A percentile compares a stretch with the other conserved stretches of the same genome.
Evolutionary conservation across 2,797 vertebrate genomes (phyloP).

Genomic region (Coregonus sp.): DNA sequence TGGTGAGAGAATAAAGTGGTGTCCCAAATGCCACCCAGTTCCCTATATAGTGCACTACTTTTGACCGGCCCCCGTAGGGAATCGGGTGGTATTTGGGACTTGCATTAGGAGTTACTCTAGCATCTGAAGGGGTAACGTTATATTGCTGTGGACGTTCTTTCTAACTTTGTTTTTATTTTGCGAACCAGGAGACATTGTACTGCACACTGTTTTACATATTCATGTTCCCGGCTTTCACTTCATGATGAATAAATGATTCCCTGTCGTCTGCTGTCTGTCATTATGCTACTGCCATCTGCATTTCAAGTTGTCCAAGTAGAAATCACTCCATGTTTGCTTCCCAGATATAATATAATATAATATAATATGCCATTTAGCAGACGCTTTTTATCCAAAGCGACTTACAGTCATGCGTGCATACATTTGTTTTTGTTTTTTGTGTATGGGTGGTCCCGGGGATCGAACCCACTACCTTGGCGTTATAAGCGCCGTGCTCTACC

Average conservation of each 20-base stretch:
- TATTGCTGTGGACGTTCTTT: conserved; percentile 63
- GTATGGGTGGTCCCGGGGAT: too few relatives aligned
- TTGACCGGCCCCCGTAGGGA: not conserved
- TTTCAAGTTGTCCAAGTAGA: not conserved
- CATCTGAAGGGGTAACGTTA: conserved; percentile 9
- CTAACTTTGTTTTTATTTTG: conserved; percentile 51
- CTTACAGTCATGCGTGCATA: too few relatives aligned
- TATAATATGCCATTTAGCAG: too few relatives aligned
- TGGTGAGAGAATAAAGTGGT: conserved; percentile 38
- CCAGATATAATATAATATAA: too few relatives aligned
- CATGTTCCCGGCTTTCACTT: conserved; percentile 66
- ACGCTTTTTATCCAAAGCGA: too few relatives aligned
- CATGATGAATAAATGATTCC: conserved; percentile 62
- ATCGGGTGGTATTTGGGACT: not conserved
- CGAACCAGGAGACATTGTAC: conserved; percentile 58
- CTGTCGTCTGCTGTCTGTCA: not conserved
- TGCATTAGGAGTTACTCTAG: conserved; percentile 12
- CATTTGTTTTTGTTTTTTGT: too few relatives aligned
- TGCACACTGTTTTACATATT: conserved; percentile 60
- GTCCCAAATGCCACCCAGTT: not conserved
- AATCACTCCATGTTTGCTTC: not conserved
- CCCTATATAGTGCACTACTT: not conserved
- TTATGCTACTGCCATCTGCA: not conserved
- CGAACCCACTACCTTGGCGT: too few relatives aligned
- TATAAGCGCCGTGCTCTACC: too few relatives aligned